Conservation (phyloP, 2,888 invertebrate species). For the Caenorhabditis angaria region DNA sequence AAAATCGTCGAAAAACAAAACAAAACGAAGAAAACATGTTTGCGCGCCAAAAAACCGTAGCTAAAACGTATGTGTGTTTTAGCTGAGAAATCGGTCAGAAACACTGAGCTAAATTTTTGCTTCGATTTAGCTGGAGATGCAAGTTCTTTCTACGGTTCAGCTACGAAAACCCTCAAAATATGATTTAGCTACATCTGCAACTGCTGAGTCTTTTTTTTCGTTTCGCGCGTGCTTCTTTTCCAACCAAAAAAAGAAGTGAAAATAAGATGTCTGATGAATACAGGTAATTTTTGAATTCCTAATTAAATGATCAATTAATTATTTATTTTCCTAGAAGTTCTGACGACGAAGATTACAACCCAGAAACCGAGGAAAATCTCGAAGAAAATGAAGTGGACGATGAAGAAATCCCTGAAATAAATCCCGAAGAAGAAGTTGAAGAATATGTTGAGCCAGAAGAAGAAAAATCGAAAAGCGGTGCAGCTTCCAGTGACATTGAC, state of each 20-base stretch:
- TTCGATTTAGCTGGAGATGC: too few species aligned
- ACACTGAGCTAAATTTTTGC: too few species aligned
- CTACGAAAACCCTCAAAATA: too few species aligned
- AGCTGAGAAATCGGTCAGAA: too few species aligned
- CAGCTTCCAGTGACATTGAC: slow-evolving; percentile 21
- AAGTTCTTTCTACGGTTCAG: too few species aligned
- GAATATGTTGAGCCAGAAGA: slow-evolving; percentile 12
- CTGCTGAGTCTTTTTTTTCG: not conserved
- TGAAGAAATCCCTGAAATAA: slow-evolving; percentile 14
- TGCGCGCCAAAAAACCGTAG: too few species aligned
- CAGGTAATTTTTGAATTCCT: not conserved
- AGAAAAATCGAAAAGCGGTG: not conserved
- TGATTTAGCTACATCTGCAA: too few species aligned
- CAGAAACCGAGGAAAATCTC: slow-evolving; percentile 16
- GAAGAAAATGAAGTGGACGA: slow-evolving; percentile 32
- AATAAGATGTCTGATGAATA: not conserved
- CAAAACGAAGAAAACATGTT: too few species aligned
- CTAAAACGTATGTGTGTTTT: too few species aligned
- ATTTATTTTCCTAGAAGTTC: slow-evolving; percentile 15
- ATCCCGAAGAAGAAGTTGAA: slow-evolving; percentile 16
- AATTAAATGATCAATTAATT: not conserved
- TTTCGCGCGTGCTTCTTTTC: not conserved
- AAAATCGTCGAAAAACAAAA: too few species aligned
- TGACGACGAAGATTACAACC: slow-evolving; percentile 43
- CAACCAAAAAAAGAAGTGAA: not conserved